Conservation (phyloP, 2,888 invertebrate genomes). For the Synanthedon myopaeformis region DNA sequence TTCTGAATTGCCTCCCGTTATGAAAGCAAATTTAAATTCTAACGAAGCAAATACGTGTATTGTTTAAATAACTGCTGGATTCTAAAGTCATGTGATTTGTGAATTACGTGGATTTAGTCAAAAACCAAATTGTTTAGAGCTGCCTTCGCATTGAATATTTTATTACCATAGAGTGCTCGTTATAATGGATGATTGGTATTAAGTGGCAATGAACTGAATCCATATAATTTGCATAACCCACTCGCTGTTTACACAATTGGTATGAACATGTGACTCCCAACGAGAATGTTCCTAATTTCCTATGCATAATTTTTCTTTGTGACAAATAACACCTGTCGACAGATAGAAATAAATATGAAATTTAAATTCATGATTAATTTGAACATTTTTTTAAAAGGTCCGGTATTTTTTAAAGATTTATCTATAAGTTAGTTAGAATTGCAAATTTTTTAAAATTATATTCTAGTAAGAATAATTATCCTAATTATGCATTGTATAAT, state of each 20-base stretch:
- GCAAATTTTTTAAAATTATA: no score
- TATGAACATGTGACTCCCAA: conserved; percentile 8
- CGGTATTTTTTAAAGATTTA: no score
- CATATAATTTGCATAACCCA: conserved; percentile 7
- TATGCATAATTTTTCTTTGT: background rate
- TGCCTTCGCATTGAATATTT: background rate
- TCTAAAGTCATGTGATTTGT: background rate
- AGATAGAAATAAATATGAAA: no score
- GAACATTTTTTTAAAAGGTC: no score
- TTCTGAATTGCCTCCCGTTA: no score
- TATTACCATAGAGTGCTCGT: background rate
- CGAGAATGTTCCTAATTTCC: background rate
- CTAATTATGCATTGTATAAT: no score
- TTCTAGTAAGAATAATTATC: no score
- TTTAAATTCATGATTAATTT: no score
- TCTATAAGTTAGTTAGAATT: no score
- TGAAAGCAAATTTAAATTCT: no score
- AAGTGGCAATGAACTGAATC: background rate
- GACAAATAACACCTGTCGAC: background rate
- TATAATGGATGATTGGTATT: background rate
- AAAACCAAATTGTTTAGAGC: background rate
- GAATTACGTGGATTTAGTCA: background rate
- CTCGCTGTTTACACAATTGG: conserved; percentile 10
- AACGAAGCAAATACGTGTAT: no score
- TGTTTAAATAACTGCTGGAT: background rate